Percentiles rank a stretch among this genome's conserved stretches.
These are phyloP conservation scores for Cephalopholis sonnerati DNA, from an alignment of 2,113 vertebrate genomes.

Conservation along the genomic window DNA sequence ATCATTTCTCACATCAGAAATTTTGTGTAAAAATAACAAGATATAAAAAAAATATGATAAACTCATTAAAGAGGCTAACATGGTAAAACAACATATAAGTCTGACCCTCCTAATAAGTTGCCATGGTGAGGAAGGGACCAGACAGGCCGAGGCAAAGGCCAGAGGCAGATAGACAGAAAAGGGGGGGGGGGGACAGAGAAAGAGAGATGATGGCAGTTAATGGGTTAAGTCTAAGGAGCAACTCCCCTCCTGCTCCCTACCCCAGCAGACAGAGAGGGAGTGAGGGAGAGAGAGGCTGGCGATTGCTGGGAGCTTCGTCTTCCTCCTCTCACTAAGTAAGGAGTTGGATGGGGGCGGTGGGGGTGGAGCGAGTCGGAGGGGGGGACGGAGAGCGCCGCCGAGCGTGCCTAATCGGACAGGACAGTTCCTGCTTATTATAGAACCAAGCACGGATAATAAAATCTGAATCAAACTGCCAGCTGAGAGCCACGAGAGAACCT, in stretches of 20 bases:
- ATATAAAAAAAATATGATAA: neutral
- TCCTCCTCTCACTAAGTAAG: slow-evolving; percentile 72
- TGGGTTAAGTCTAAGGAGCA: slow-evolving; percentile 68
- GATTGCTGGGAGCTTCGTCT: slow-evolving; percentile 79
- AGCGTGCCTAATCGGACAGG: slow-evolving; percentile 92
- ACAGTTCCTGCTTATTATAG: slow-evolving; percentile 94
- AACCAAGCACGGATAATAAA: slow-evolving; percentile 92
- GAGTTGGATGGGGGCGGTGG: slow-evolving; percentile 69
- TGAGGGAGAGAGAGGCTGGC: slow-evolving; percentile 11
- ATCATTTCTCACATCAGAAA: neutral
- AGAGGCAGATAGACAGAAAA: neutral
- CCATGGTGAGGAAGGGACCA: neutral
- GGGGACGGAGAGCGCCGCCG: slow-evolving; percentile 79
- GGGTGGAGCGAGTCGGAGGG: slow-evolving; percentile 50
- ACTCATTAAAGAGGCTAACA: neutral
- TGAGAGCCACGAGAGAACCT: slow-evolving; percentile 86
- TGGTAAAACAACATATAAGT: neutral
- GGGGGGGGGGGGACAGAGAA: neutral
- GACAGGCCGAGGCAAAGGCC: neutral
- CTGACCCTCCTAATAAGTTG: neutral
- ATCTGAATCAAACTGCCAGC: slow-evolving; percentile 90
- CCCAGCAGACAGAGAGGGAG: slow-evolving; percentile 24
- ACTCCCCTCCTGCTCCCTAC: slow-evolving; percentile 22
- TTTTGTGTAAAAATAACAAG: neutral
- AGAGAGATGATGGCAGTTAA: slow-evolving; percentile 31